phyloP scores from a whole-genome alignment of 2,113 vertebrate species.

The Pavo muticus region DNA sequence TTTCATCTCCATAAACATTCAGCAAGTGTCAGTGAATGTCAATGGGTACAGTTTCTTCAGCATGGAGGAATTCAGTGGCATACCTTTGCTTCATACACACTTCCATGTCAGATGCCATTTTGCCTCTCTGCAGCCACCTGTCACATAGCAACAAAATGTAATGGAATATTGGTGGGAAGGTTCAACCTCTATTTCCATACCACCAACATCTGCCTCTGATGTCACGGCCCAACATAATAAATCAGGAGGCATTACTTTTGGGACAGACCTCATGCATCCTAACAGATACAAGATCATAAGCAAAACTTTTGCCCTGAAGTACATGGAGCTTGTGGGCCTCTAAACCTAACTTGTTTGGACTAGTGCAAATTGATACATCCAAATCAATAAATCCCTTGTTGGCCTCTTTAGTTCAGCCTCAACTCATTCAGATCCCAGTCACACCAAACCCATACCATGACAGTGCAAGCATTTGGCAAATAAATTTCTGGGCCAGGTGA shows the following conservation, averaged over 20 bases:
- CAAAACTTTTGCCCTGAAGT: constrained; percentile 26
- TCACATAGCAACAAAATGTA: neutral
- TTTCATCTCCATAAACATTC: too few relatives aligned
- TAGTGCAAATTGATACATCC: constrained; percentile 35
- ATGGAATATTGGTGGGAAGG: neutral
- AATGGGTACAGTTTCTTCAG: too few relatives aligned
- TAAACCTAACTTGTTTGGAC: constrained; percentile 31
- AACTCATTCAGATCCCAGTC: neutral
- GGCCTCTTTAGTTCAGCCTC: constrained; percentile 36
- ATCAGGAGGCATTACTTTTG: neutral
- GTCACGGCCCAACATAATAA: too few relatives aligned
- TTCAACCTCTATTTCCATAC: neutral
- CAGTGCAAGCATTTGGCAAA: neutral
- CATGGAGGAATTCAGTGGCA: too few relatives aligned
- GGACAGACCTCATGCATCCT: neutral
- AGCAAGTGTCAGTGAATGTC: too few relatives aligned
- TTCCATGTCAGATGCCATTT: neutral
- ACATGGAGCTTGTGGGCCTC: neutral
- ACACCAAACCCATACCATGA: neutral
- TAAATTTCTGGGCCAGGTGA: neutral
- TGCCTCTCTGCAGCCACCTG: neutral
- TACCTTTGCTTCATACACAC: neutral
- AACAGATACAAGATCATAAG: neutral
- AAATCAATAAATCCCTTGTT: constrained; percentile 47
- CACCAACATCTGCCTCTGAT: neutral